phyloP scores from a whole-genome alignment of 2,113 vertebrate genomes.

The Oncorhynchus tshawytscha region DNA sequence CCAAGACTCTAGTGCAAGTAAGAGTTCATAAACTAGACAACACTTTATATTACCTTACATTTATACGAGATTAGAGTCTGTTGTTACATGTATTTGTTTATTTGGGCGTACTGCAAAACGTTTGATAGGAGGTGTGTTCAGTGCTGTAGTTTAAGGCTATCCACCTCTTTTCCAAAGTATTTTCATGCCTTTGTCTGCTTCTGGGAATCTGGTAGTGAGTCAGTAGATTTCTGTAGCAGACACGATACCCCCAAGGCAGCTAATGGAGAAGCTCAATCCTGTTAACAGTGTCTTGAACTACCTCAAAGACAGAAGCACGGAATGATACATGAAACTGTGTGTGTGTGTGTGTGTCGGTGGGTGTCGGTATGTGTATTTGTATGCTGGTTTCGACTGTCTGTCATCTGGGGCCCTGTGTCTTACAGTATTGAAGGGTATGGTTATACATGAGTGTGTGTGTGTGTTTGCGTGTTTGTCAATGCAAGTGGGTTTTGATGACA shows the following conservation, averaged over 20 bases:
- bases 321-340: neutral
- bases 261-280: conserved; percentile 1
- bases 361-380: conserved; percentile 13
- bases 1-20: too few species aligned
- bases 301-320: neutral
- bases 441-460: neutral
- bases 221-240: conserved; percentile 1
- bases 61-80: too few species aligned
- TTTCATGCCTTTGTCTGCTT: conserved; percentile 1
- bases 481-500: too few species aligned
- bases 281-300: neutral
- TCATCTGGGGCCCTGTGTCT: neutral
- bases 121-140: neutral
- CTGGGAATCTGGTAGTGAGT: conserved; percentile 7
- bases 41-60: too few species aligned
- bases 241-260: neutral
- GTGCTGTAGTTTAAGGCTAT: neutral
- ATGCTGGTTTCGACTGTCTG: neutral
- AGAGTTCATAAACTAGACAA: too few species aligned
- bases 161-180: conserved; percentile 14
- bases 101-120: too few species aligned
- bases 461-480: neutral
- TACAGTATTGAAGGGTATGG: neutral
- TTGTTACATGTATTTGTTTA: too few species aligned
- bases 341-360: neutral